Base-by-base conservation (phyloP, 2,888 invertebrate genomes). In the Thyatira batis region DNA sequence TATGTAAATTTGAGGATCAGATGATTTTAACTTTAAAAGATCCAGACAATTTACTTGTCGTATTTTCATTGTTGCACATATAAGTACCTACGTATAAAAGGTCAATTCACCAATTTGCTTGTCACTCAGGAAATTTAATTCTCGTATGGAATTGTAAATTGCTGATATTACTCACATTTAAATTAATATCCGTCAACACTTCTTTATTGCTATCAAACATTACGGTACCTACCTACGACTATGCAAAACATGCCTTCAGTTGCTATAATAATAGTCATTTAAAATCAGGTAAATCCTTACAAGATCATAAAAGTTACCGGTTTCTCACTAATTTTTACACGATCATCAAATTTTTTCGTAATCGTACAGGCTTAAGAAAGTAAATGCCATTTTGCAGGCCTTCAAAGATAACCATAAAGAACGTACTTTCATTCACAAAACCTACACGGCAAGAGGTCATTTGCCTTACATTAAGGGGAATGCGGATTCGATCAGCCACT, bases 401-500 rank as follows among this genome's bases (percentile, higher is more conserved):
- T 27, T 48, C 48, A 39, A 17, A n/a, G 17, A 17, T 39, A 39
- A 39, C 39, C 13, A 48, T 48, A 48, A 48, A 43, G 20, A 48
- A 28, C 43, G 27, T 52, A 52, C 52, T 55, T 48, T 55, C 55
- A 55, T 55, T 55, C 51, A 55, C 48, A 52, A 55, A 49, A 55
- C 64, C 61, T 70, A 71, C 73, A 63, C 61, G 59, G 65, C 65
- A 57, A 59, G 67, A 66, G 77, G 73, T 76, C 73, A 64, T 65
- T 74, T 51, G 61, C 66, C 68, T 62, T 58, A 61, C 54, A 56
- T 58, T 57, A 60, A 63, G 54, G 53, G 44, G 77, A 82, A 85
- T 85, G 82, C 80, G 78, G 83, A 81, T 79, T 76, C 73, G 65
- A 77, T 74, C 72, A 67, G 58, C 60, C 59, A 62, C 61, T 61